phyloP scores from a whole-genome alignment of 2,888 invertebrate genomes.

The Plebejus anna region DNA sequence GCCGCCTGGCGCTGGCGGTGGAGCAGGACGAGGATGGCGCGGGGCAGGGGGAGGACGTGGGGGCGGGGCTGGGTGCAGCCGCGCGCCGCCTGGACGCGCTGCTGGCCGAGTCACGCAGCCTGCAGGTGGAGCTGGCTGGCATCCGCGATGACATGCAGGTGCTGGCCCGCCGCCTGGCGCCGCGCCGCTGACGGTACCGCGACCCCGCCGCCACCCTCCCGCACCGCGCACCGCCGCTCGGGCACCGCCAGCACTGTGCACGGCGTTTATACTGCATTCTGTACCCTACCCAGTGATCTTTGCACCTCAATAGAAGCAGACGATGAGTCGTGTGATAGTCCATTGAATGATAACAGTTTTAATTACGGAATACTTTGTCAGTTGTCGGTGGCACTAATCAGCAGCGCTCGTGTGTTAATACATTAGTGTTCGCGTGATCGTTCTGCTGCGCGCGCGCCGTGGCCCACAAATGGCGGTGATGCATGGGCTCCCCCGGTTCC shows the following conservation, averaged over 20 bases:
- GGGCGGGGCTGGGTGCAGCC: constrained; percentile 56
- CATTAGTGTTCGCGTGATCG: neutral
- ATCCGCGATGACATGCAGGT: constrained; percentile 77
- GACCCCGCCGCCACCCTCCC: constrained; percentile 39
- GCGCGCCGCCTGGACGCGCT: constrained; percentile 65
- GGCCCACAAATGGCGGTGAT: neutral
- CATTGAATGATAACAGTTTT: neutral
- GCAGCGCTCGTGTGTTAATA: neutral
- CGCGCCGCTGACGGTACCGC: constrained; percentile 67
- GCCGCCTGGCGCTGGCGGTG: constrained; percentile 65
- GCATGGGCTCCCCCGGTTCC: neutral
- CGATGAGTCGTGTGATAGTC: neutral
- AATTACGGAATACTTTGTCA: neutral
- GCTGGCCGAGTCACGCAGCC: constrained; percentile 66
- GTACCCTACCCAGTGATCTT: neutral
- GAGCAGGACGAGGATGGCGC: constrained; percentile 67
- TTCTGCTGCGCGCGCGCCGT: constrained; percentile 6
- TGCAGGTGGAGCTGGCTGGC: constrained; percentile 70
- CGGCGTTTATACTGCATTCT: neutral
- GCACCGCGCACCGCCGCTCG: constrained; percentile 33
- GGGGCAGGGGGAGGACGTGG: constrained; percentile 51
- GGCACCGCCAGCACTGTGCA: constrained; percentile 22
- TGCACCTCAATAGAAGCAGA: neutral
- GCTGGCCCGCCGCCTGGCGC: constrained; percentile 69
- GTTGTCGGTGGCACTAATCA: neutral